Conservation (phyloP, 2,888 invertebrate species). For the Pammene aurita region DNA sequence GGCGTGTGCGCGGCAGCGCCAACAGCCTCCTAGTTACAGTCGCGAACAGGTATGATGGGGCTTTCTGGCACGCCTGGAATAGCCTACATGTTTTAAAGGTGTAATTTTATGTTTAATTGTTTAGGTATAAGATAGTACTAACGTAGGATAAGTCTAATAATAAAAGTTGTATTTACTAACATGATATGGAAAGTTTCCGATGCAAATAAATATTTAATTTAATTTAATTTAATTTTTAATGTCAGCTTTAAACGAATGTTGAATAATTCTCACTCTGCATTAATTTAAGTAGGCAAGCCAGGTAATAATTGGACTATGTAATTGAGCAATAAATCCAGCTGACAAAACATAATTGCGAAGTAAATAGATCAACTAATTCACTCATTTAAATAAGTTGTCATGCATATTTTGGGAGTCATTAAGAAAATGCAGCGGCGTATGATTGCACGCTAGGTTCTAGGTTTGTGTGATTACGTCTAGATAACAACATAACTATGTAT, state of each 20-base stretch:
- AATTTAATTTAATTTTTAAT: too few species aligned
- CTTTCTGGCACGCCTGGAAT: too few species aligned
- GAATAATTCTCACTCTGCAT: background rate
- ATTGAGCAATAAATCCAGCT: conserved; percentile 16
- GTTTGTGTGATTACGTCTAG: conserved; percentile 7
- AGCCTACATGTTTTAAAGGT: too few species aligned
- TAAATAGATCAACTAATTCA: conserved; percentile 28
- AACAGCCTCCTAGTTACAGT: too few species aligned
- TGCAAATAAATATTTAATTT: too few species aligned
- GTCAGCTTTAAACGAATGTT: background rate
- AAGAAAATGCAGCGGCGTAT: conserved; percentile 23
- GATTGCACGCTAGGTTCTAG: conserved; percentile 23
- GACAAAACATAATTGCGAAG: conserved; percentile 7
- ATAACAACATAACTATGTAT: background rate
- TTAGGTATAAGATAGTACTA: too few species aligned
- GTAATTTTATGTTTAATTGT: too few species aligned
- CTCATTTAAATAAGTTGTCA: conserved; percentile 22
- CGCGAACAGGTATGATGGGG: too few species aligned
- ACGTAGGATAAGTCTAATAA: too few species aligned
- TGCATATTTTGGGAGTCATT: conserved; percentile 25
- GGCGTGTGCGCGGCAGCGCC: too few species aligned
- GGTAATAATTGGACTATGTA: background rate
- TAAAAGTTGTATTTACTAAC: too few species aligned
- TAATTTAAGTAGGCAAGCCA: background rate
- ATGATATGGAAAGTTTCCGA: too few species aligned